Conservation (phyloP, 2,888 invertebrate species). For the Apodemia mormo region DNA sequence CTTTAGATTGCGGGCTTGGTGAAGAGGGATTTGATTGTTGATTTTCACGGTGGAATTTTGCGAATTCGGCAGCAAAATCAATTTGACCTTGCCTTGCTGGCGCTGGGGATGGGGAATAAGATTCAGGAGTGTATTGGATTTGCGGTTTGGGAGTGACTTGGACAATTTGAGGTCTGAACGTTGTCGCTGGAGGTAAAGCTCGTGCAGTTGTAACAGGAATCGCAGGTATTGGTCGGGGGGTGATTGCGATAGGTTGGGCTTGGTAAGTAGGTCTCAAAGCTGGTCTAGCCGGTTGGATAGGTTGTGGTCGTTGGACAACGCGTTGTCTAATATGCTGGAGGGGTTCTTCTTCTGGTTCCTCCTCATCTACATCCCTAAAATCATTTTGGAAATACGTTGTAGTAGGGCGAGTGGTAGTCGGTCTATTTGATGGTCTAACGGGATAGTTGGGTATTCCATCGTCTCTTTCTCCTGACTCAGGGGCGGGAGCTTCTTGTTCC, state of each 20-base stretch:
- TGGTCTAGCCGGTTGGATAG: conserved; percentile 50
- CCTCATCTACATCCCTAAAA: conserved; percentile 85
- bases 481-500: conserved; percentile 75
- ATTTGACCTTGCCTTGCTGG: conserved; percentile 67
- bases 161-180: conserved; percentile 83
- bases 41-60: conserved; percentile 86
- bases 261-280: conserved; percentile 64
- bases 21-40: conserved; percentile 77
- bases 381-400: conserved; percentile 88
- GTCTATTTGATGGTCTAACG: conserved; percentile 65
- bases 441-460: conserved; percentile 85
- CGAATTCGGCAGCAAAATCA: conserved; percentile 89
- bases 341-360: conserved; percentile 80
- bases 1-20: conserved; percentile 62
- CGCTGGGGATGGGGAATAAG: conserved; percentile 61
- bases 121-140: conserved; percentile 70
- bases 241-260: conserved; percentile 79
- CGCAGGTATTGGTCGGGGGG: conserved; percentile 82
- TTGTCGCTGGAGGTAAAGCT: conserved; percentile 84
- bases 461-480: conserved; percentile 81
- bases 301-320: conserved; percentile 71
- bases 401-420: conserved; percentile 78
- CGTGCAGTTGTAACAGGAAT: conserved; percentile 71
- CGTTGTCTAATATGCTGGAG: conserved; percentile 70
- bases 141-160: conserved; percentile 82